Evolutionary conservation across 2,888 invertebrate genomes (phyloP).

Genomic region (Hypolimnas misippus): DNA sequence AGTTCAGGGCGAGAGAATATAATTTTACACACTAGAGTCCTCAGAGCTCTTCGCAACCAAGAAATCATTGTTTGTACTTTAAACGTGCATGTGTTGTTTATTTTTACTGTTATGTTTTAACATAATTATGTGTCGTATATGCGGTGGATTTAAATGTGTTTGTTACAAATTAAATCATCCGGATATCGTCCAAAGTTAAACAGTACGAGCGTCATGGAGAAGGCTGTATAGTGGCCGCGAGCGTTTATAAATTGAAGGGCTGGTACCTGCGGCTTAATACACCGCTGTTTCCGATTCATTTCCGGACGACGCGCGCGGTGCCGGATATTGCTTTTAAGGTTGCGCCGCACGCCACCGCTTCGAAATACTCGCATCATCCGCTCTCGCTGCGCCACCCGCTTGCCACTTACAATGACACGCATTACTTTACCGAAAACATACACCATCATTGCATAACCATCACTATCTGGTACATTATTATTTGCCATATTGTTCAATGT

Average conservation of each 20-base stretch:
- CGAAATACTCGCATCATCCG: constrained; percentile 44
- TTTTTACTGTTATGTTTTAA: neutral
- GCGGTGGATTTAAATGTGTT: neutral
- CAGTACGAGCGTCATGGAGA: constrained; percentile 53
- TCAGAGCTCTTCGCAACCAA: constrained; percentile 28
- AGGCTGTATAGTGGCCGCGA: constrained; percentile 70
- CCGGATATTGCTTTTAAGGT: constrained; percentile 85
- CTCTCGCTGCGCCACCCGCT: constrained; percentile 47
- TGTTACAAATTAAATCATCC: constrained; percentile 74
- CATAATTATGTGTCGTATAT: neutral
- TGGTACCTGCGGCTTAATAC: constrained; percentile 84
- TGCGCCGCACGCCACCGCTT: constrained; percentile 72
- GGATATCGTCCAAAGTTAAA: constrained; percentile 65
- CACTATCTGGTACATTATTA: neutral
- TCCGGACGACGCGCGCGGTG: constrained; percentile 82
- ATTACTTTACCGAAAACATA: constrained; percentile 13
- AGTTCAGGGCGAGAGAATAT: constrained; percentile 79
- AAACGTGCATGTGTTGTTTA: neutral
- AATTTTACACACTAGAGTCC: constrained; percentile 61
- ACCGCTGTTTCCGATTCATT: constrained; percentile 85
- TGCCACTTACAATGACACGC: constrained; percentile 30
- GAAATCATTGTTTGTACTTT: neutral
- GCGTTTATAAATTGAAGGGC: constrained; percentile 84
- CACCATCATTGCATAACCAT: neutral
- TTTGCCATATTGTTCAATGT: neutral